phyloP scores from a whole-genome alignment of 2,888 invertebrate genomes.

The Perithous albicinctus region DNA sequence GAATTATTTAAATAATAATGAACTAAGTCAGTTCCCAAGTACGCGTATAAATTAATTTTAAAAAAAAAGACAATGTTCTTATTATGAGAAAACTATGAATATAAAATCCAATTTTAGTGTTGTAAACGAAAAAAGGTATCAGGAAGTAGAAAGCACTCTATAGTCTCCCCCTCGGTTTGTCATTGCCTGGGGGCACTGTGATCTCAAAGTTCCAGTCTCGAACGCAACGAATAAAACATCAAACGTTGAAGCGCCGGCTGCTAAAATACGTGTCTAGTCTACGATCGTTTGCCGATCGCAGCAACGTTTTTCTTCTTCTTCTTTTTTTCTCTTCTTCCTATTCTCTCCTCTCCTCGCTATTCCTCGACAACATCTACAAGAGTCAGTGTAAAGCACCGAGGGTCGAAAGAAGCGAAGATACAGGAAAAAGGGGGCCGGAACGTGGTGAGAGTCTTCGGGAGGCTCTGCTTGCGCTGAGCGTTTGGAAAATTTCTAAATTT shows the following conservation, averaged over 20 bases:
- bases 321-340: slow-evolving; percentile 21
- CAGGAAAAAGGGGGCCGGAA: slow-evolving; percentile 53
- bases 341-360: slow-evolving; percentile 24
- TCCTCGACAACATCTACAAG: slow-evolving; percentile 2
- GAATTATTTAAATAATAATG: too few relatives aligned
- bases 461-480: slow-evolving; percentile 51
- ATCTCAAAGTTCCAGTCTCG: neutral
- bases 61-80: neutral
- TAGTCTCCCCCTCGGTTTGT: neutral
- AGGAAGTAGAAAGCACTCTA: neutral
- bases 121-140: neutral
- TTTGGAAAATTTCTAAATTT: slow-evolving; percentile 79
- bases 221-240: slow-evolving; percentile 18
- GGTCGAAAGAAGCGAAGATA: slow-evolving; percentile 22
- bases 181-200: neutral
- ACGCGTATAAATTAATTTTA: neutral
- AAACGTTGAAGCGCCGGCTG: slow-evolving; percentile 13
- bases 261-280: slow-evolving; percentile 51
- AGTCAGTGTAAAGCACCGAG: slow-evolving; percentile 42
- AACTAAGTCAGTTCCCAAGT: too few relatives aligned
- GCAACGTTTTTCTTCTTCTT: slow-evolving; percentile 13
- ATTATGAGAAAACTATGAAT: neutral
- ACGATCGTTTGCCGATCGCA: slow-evolving; percentile 48
- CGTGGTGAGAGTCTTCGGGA: slow-evolving; percentile 53
- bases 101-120: neutral